Evolutionary conservation across 2,113 vertebrate genomes (phyloP).

Genomic region (Triplophysa siluroides): DNA sequence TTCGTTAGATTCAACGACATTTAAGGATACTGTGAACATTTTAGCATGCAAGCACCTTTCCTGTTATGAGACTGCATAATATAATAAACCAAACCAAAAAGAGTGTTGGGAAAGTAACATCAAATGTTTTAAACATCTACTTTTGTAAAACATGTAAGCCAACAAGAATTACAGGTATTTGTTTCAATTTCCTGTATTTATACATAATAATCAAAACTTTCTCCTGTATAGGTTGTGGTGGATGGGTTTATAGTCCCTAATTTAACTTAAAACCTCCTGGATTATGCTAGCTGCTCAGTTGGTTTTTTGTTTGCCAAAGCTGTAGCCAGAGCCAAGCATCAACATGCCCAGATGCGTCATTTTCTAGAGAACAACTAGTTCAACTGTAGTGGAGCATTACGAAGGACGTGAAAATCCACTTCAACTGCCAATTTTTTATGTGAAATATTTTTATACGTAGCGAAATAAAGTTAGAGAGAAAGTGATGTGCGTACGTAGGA

Average conservation of each 20-base stretch:
- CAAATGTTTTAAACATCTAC: too few relatives aligned
- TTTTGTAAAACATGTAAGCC: not conserved
- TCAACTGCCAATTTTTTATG: not conserved
- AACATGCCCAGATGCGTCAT: constrained; percentile 34
- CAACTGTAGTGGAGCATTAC: not conserved
- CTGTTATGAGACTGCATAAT: not conserved
- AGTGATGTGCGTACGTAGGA: too few relatives aligned
- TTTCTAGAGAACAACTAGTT: constrained; percentile 6
- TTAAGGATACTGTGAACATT: constrained; percentile 21
- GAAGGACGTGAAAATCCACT: not conserved
- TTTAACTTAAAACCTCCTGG: not conserved
- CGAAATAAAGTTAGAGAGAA: too few relatives aligned
- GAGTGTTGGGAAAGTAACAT: too few relatives aligned
- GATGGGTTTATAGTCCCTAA: not conserved
- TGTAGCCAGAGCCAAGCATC: constrained; percentile 31
- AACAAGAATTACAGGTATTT: not conserved
- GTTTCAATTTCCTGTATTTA: not conserved
- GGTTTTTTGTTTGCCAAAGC: constrained; percentile 32
- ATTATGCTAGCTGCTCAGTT: not conserved
- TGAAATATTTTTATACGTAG: not conserved
- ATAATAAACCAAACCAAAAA: not conserved
- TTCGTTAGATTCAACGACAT: constrained; percentile 8
- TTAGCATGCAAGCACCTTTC: not conserved
- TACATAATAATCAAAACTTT: not conserved
- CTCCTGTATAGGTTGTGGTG: not conserved